Conservation (phyloP, 2,113 vertebrate species). For the Nothobranchius furzeri region DNA sequence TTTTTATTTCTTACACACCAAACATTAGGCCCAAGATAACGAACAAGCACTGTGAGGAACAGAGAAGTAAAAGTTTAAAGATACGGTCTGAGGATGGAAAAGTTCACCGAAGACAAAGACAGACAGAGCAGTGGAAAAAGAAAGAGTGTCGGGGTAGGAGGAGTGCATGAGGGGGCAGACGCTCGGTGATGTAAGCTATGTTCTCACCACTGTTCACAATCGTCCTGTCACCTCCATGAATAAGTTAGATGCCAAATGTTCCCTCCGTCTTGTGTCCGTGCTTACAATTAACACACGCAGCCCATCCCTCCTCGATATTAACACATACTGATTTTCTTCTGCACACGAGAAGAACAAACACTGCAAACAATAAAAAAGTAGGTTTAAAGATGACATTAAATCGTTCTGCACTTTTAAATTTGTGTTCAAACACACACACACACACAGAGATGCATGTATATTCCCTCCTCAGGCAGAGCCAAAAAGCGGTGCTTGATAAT, state of each 20-base stretch:
- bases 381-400: too few relatives aligned
- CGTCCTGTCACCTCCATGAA: constrained; percentile 70
- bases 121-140: not conserved
- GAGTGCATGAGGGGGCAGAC: constrained; percentile 58
- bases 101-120: constrained; percentile 17
- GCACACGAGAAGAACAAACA: too few relatives aligned
- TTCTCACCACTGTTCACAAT: constrained; percentile 66
- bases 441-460: constrained; percentile 5
- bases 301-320: too few relatives aligned
- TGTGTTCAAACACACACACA: not conserved
- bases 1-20: not conserved
- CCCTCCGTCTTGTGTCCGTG: constrained; percentile 47
- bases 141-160: constrained; percentile 50
- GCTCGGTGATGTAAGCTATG: constrained; percentile 69
- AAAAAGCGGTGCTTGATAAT: constrained; percentile 50
- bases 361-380: too few relatives aligned
- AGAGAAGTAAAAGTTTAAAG: constrained; percentile 5
- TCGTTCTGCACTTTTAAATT: too few relatives aligned
- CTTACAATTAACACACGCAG: not conserved
- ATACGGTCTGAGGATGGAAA: not conserved
- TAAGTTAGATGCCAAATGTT: constrained; percentile 73
- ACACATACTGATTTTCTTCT: too few relatives aligned
- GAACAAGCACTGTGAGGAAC: not conserved
- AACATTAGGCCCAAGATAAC: not conserved
- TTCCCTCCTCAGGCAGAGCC: constrained; percentile 25